Percentiles rank a stretch among this genome's conserved stretches.
phyloP scores from a whole-genome alignment of 2,113 vertebrate species.

The Mesoclemmys tuberculata region DNA sequence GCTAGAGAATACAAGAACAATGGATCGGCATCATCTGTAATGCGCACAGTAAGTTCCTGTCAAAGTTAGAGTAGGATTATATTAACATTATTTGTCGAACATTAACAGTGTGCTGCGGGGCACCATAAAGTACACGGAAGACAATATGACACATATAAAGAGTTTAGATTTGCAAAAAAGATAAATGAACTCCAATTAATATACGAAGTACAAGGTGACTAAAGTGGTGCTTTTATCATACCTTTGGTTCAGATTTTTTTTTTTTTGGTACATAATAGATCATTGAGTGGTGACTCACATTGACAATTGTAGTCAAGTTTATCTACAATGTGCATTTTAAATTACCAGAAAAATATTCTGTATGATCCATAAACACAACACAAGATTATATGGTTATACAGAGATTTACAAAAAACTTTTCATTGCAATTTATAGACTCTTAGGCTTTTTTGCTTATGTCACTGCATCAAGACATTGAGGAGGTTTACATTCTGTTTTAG shows the following conservation, averaged over 20 bases:
- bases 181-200: not conserved
- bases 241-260: not conserved
- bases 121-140: not conserved
- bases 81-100: not conserved
- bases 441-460: not conserved
- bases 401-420: not conserved
- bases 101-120: not conserved
- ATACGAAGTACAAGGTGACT: not conserved
- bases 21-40: slow-evolving; percentile 31
- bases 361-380: not conserved
- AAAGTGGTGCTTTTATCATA: not conserved
- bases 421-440: not conserved
- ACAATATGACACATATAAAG: not conserved
- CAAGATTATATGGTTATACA: not conserved
- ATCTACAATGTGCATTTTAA: not conserved
- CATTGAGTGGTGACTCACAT: not conserved
- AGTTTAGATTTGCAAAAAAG: not conserved
- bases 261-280: not conserved
- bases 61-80: not conserved
- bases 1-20: slow-evolving; percentile 46
- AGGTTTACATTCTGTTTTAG: not conserved
- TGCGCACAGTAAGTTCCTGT: slow-evolving; percentile 7
- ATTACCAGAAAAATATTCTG: not conserved
- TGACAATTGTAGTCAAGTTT: not conserved
- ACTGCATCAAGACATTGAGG: not conserved